phyloP scores from a whole-genome alignment of 2,113 vertebrate genomes.

The Sapayoa aenigma region DNA sequence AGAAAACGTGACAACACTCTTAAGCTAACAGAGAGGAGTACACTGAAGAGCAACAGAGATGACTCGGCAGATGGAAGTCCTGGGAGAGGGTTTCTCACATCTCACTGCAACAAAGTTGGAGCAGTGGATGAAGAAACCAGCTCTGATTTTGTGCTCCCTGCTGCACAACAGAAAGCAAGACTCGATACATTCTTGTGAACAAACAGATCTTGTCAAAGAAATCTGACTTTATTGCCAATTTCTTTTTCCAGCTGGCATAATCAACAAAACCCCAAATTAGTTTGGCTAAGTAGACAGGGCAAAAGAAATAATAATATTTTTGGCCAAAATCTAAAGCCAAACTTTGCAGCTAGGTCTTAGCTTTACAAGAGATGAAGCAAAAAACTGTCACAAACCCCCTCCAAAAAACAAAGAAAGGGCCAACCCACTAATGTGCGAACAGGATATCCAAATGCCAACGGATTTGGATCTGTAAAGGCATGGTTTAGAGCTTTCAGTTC shows the following conservation, averaged over 20 bases:
- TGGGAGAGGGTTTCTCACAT: not conserved
- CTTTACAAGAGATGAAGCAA: not conserved
- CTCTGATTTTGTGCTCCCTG: not conserved
- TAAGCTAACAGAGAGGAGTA: not conserved
- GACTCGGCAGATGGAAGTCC: not conserved
- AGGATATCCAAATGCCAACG: not conserved
- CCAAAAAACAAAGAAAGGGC: not conserved
- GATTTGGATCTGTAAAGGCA: not conserved
- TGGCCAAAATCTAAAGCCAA: not conserved
- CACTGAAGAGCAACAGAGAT: not conserved
- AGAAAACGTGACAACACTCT: not conserved
- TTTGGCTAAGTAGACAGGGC: slow-evolving; percentile 28
- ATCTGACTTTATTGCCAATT: not conserved
- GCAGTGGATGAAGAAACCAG: not conserved
- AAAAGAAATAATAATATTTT: slow-evolving; percentile 35
- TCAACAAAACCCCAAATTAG: slow-evolving; percentile 25
- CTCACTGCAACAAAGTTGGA: not conserved
- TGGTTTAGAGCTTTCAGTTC: not conserved
- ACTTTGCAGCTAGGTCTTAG: not conserved
- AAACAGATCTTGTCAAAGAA: slow-evolving; percentile 11
- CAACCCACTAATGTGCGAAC: not conserved
- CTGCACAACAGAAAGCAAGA: slow-evolving; percentile 6
- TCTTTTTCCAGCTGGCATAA: slow-evolving; percentile 31
- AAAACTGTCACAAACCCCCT: not conserved
- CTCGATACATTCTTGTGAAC: not conserved